Evolutionary conservation across 2,888 invertebrate species (phyloP).

Genomic region (Eurytoma adleriae): DNA sequence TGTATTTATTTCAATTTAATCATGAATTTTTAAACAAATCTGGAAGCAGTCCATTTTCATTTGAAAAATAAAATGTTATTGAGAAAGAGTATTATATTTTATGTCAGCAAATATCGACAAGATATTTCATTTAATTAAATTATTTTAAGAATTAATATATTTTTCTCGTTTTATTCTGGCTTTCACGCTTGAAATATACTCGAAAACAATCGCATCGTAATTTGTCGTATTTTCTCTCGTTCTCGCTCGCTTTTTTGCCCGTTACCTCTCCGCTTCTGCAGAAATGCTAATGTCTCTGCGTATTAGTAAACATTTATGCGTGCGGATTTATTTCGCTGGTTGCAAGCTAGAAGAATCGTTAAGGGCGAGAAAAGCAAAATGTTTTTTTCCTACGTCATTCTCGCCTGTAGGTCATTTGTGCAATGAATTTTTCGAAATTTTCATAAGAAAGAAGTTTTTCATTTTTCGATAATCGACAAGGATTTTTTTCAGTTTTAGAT

Average conservation of each 20-base stretch:
- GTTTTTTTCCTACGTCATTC: constrained; percentile 1
- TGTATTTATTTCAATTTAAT: too few species aligned
- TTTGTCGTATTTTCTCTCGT: constrained; percentile 13
- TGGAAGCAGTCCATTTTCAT: too few species aligned
- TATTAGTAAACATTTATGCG: constrained; percentile 57
- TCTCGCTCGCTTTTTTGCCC: not conserved
- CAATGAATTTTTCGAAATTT: too few species aligned
- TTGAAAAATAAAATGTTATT: too few species aligned
- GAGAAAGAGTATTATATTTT: too few species aligned
- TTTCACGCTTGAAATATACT: constrained; percentile 34
- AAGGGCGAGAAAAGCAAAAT: not conserved
- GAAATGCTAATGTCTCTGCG: constrained; percentile 43
- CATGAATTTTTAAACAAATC: too few species aligned
- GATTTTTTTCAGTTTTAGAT: too few species aligned
- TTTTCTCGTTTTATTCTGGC: too few species aligned
- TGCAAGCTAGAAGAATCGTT: constrained; percentile 34
- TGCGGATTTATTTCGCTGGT: constrained; percentile 35
- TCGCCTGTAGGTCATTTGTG: not conserved
- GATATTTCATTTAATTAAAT: constrained; percentile 52
- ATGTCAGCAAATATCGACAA: not conserved
- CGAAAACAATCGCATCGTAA: constrained; percentile 52
- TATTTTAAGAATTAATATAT: too few species aligned
- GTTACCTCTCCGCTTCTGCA: too few species aligned
- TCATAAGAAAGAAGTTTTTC: too few species aligned
- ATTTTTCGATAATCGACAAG: too few species aligned